Evolutionary conservation across 2,113 vertebrate species (phyloP).

Genomic region (Platysternon megacephalum): DNA sequence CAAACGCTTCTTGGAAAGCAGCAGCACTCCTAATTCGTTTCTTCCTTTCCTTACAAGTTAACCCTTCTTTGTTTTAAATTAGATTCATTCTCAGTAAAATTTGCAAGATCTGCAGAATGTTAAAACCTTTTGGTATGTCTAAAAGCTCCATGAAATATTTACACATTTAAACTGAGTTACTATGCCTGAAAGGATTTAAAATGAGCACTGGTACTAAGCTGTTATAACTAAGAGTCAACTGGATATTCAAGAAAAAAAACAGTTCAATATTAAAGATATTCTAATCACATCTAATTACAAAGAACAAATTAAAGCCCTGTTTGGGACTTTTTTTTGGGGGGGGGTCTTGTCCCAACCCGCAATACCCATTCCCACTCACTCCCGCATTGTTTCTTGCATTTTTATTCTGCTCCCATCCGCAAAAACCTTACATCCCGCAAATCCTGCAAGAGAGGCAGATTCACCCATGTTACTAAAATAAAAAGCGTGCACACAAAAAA

Average conservation of each 20-base stretch:
- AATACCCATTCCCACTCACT: too few species aligned
- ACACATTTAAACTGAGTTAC: background rate
- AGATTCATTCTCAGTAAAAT: conserved; percentile 4
- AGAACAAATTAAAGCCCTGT: background rate
- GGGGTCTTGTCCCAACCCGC: too few species aligned
- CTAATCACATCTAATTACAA: background rate
- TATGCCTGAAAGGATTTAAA: conserved; percentile 24
- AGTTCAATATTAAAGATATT: background rate
- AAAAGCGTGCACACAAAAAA: too few species aligned
- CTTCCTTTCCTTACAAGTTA: background rate
- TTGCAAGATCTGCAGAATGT: conserved; percentile 47
- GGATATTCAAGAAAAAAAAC: background rate
- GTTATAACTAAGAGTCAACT: background rate
- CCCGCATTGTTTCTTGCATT: too few species aligned
- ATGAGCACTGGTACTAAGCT: conserved; percentile 24
- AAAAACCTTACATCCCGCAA: too few species aligned
- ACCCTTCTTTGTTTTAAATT: background rate
- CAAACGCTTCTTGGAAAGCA: background rate
- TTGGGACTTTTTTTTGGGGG: too few species aligned
- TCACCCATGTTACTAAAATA: too few species aligned
- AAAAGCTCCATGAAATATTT: conserved; percentile 31
- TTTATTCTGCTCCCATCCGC: too few species aligned
- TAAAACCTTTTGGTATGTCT: conserved; percentile 44
- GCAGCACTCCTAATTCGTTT: background rate
- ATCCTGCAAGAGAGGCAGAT: too few species aligned